Evolutionary conservation across 2,797 vertebrate species (phyloP), one percentile per base, ranked within the genome.

Genomic region (Anableps anableps): DNA sequence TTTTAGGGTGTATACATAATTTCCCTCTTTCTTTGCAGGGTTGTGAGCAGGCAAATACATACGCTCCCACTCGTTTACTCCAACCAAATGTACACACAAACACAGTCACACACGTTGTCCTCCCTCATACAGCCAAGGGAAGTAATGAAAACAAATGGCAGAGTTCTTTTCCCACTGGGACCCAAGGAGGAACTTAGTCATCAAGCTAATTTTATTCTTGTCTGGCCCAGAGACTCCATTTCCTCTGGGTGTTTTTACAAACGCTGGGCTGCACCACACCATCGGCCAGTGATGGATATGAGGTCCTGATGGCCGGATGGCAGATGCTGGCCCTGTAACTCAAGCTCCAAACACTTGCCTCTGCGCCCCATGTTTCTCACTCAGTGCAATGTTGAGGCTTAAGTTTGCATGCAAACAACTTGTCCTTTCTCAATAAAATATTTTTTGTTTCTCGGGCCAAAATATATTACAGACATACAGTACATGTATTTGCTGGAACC

Each of bases 251-350:
- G 95, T 96, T 96, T 96, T 95, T 94, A 94, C 94, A 96, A 96
- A 96, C 91, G 91, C 93, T 89, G 94, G 88, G 88, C 93, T 94
- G 93, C 93, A 89, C 91, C 92, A 92, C 89, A 89, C 91, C 92
- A 92, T 89, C 85, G 86, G 93, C 89, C 93, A 94, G 76, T 93
- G 95, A 95, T 93, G 93, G 92, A 95, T 93, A 92, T 85, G 93
- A 91, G 90, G 89, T 95, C 95, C 93, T 96, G 94, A 88, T 83
- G 93, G 94, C 95, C 95, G 94, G 93, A 95, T 92, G 94, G 96
- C 97, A 97, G 95, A 97, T 95, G 96, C 87, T 95, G 95, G 95
- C 94, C 94, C 93, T 96, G 96, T 97, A 97, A 98, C 96, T 96
- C 95, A 96, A 95, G 92, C 94, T 93, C 91, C 92, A 93, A 85